Base-by-base conservation (phyloP, 2,113 vertebrate genomes). In the Dissostichus mawsoni region DNA sequence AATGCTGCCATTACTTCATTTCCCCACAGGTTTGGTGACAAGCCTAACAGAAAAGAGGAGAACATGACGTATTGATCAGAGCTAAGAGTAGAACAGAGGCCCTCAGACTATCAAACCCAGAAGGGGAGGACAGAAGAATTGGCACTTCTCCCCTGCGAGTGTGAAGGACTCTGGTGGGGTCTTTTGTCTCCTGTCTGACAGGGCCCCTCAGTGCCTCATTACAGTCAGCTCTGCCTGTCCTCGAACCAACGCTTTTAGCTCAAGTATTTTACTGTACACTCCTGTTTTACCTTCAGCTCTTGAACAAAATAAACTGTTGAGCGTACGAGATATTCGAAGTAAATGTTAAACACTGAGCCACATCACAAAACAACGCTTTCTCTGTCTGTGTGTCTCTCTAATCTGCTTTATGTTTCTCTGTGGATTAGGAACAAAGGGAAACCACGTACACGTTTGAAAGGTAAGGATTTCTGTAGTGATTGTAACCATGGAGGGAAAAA, bases 11-110 rank as follows among this genome's bases (percentile, higher is more conserved):
- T 77, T 82, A 89, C 82, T 85, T 81, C 78, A 77, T 75, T 81
- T 68, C 80, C 85, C 86, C 55, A 58, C 8, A 6, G 89, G 84
- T 79, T 63, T 23, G 0, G 82, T 77, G 89, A 91, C 87, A 88
- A 76, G 81, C 78, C 81, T 88, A 88, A 78, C 82, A 87, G 78
- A 84, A 66, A 59, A 69, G 72, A 87, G 71, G 73, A 65, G 84
- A 83, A 89, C 84, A 77, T 89, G 78, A 88, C 36, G 23, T 91
- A 92, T 92, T 88, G 93, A 92, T 93, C 90, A 85, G 82, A 56
- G 86, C 89, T 92, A 82, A 90, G 88, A 89, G 87, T 79, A 84
- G 84, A 88, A 89, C 79, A 85, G 79, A 86, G 81, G 64, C 75
- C 80, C 83, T 90, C 84, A 69, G 84, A 85, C 74, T 62, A 83